A percentile compares a stretch with the other conserved stretches of the same genome.
Evolutionary conservation across 1,140 invertebrate species (phyloP).

Genomic region (Drosophila baimaii): DNA sequence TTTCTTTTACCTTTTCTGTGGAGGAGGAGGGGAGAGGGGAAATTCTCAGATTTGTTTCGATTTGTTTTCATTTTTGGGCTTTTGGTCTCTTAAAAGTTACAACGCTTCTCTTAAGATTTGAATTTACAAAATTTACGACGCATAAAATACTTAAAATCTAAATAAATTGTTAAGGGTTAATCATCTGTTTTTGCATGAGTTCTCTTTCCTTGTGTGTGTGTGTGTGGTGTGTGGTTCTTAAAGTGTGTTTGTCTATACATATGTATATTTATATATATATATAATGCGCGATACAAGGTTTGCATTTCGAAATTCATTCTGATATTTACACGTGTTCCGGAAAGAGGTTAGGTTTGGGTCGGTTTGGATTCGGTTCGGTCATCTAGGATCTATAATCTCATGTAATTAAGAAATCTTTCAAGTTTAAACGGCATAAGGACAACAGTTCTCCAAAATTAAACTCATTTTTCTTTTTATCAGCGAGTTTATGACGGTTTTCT

Average conservation of each 20-base stretch:
- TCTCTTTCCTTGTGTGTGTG: conserved; percentile 22
- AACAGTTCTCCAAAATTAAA: too few relatives aligned
- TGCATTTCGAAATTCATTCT: conserved; percentile 48
- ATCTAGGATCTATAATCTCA: conserved; percentile 67
- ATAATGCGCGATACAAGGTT: conserved; percentile 33
- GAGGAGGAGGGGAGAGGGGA: conserved; percentile 26
- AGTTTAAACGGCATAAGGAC: too few relatives aligned
- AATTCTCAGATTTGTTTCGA: conserved; percentile 17
- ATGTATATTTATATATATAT: conserved; percentile 46
- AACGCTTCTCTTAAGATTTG: conserved; percentile 56
- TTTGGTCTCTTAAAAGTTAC: conserved; percentile 65
- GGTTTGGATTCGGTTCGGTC: conserved; percentile 26
- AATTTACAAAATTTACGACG: conserved; percentile 72
- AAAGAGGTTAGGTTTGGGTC: too few relatives aligned
- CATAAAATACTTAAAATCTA: conserved; percentile 76
- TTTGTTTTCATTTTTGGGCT: conserved; percentile 25
- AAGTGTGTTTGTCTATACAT: conserved; percentile 53
- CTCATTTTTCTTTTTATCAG: too few relatives aligned
- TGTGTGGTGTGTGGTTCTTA: too few relatives aligned
- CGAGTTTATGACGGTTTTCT: too few relatives aligned
- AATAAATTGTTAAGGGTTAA: conserved; percentile 45
- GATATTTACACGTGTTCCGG: conserved; percentile 58
- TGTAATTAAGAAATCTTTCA: conserved; percentile 43
- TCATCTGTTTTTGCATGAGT: conserved; percentile 39
- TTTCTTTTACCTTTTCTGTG: conserved; percentile 34